phyloP scores from a whole-genome alignment of 2,113 vertebrate genomes.

The Martes martes region DNA sequence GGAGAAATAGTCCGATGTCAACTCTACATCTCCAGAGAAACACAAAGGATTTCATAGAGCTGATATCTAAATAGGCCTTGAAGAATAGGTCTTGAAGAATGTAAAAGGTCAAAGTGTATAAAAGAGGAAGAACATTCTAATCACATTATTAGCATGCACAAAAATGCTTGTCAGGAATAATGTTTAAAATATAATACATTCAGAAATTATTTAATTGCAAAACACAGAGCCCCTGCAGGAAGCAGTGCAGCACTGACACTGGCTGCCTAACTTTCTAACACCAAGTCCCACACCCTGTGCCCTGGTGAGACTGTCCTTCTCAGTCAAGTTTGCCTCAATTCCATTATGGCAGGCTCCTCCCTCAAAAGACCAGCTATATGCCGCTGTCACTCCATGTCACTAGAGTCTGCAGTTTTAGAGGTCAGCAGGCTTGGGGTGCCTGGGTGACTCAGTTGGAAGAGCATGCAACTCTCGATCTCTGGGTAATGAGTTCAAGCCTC shows the following conservation, averaged over 20 bases:
- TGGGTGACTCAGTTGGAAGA: not conserved
- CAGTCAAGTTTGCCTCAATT: not conserved
- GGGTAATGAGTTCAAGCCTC: not conserved
- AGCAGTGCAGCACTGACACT: not conserved
- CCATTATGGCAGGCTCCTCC: not conserved
- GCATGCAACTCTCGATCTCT: not conserved
- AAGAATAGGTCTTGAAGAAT: not conserved
- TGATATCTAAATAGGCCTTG: not conserved
- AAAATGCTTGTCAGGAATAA: not conserved
- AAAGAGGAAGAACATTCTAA: not conserved
- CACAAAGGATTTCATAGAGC: not conserved
- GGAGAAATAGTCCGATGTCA: not conserved
- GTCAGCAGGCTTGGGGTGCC: not conserved
- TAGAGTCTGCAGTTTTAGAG: not conserved
- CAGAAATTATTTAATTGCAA: not conserved
- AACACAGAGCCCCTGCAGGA: not conserved
- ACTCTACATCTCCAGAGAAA: not conserved
- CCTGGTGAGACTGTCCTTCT: not conserved
- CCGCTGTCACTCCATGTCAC: not conserved
- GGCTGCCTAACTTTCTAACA: not conserved
- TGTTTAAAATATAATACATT: not conserved
- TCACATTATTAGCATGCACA: not conserved
- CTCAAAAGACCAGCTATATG: not conserved
- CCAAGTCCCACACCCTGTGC: not conserved
- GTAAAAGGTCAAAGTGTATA: not conserved